Evolutionary conservation across 2,888 invertebrate species (phyloP).

Genomic region (Conistra vaccinii): DNA sequence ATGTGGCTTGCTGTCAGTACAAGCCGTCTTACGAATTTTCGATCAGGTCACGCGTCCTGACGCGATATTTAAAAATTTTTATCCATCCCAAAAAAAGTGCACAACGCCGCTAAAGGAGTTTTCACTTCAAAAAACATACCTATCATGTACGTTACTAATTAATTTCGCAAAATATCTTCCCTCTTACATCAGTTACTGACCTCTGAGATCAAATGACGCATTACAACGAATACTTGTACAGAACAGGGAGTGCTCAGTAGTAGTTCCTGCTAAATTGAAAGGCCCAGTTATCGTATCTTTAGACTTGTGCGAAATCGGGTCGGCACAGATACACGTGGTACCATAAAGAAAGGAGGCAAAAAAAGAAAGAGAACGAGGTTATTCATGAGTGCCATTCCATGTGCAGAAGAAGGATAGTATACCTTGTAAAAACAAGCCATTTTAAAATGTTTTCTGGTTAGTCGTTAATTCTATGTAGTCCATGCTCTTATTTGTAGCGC

Average conservation of each 20-base stretch:
- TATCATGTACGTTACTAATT: too few relatives aligned
- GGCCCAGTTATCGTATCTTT: background rate
- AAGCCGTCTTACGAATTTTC: too few relatives aligned
- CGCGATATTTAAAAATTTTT: too few relatives aligned
- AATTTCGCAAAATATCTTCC: slow-evolving; percentile 10
- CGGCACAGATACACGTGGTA: slow-evolving; percentile 1
- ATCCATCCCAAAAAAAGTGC: too few relatives aligned
- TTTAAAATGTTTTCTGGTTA: too few relatives aligned
- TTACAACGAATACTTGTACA: slow-evolving; percentile 21
- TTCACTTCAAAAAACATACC: too few relatives aligned
- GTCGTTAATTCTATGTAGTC: background rate
- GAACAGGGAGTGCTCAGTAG: slow-evolving; percentile 28
- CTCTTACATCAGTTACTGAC: slow-evolving; percentile 37
- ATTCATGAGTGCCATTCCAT: background rate
- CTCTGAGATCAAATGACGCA: slow-evolving; percentile 37
- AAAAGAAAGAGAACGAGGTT: background rate
- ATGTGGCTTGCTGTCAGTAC: too few relatives aligned
- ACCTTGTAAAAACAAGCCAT: background rate
- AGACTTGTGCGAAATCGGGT: slow-evolving; percentile 7
- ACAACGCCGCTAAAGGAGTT: too few relatives aligned
- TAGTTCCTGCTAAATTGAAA: slow-evolving; percentile 21
- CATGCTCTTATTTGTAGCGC: background rate
- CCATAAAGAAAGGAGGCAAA: background rate
- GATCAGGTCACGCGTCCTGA: too few relatives aligned
- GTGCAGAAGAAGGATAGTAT: background rate